phyloP scores from a whole-genome alignment of 2,888 invertebrate genomes.

The Cosmorhoe ocellata region DNA sequence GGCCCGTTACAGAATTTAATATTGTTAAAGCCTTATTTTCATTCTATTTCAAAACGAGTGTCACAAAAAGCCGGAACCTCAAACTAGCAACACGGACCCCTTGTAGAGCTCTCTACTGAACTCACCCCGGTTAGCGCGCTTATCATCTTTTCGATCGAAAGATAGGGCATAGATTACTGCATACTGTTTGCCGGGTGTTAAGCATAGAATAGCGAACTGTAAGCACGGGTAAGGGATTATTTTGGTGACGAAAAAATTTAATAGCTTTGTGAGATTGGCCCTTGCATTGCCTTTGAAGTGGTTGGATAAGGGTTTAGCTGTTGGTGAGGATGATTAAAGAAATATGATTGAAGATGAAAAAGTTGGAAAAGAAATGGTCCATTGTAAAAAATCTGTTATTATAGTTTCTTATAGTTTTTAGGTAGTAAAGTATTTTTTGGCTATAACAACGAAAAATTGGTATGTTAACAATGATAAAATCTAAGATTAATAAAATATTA shows the following conservation, averaged over 20 bases:
- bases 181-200: constrained; percentile 15
- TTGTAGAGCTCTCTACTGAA: constrained; percentile 1
- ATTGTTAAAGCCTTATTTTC: not conserved
- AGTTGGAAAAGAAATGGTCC: too few species aligned
- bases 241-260: constrained; percentile 64
- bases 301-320: constrained; percentile 35
- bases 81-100: constrained; percentile 12
- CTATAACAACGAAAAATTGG: too few species aligned
- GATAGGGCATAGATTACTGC: constrained; percentile 19
- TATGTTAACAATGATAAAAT: too few species aligned
- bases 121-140: constrained; percentile 29
- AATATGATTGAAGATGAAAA: too few species aligned
- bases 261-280: constrained; percentile 62
- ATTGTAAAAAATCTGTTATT: too few species aligned
- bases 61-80: constrained; percentile 11
- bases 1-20: too few species aligned
- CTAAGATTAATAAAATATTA: too few species aligned
- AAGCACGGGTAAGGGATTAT: constrained; percentile 57
- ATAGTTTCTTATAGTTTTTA: too few species aligned
- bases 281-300: constrained; percentile 48
- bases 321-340: not conserved
- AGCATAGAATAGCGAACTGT: constrained; percentile 6
- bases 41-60: constrained; percentile 1
- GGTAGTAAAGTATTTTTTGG: too few species aligned
- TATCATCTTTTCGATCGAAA: constrained; percentile 68